These are phyloP conservation scores for Phaetusa simplex DNA, from an alignment of 2,113 vertebrate species.

Conservation along the genomic window DNA sequence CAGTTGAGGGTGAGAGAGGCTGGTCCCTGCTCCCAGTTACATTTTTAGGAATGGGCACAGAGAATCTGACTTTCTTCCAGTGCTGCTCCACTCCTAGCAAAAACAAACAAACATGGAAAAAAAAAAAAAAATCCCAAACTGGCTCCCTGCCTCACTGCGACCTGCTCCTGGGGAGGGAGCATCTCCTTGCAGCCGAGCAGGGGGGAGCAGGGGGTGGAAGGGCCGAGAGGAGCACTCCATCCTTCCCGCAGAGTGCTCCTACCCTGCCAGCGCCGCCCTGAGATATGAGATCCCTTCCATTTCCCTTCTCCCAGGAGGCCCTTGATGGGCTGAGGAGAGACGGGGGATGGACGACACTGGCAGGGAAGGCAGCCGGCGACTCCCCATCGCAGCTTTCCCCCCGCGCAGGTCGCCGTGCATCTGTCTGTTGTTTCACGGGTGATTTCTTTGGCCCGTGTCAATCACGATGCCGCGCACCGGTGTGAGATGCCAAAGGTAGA, in stretches of 20 bases:
- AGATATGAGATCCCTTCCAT: not conserved
- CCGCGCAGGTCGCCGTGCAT: rapidly evolving
- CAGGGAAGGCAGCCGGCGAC: not conserved
- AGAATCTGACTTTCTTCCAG: not conserved
- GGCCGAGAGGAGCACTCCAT: not conserved
- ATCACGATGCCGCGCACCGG: not conserved
- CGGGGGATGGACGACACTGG: not conserved
- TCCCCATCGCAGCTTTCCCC: not conserved
- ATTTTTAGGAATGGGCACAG: not conserved
- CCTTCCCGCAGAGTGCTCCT: not conserved
- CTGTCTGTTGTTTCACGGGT: not conserved
- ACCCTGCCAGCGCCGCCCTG: not conserved
- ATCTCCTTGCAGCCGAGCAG: not conserved
- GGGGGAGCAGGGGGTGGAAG: not conserved
- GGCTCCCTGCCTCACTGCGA: not conserved
- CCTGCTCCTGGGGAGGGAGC: not conserved
- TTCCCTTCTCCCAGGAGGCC: not conserved
- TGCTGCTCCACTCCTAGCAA: not conserved
- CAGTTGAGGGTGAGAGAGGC: not conserved
- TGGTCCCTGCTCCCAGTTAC: not conserved
- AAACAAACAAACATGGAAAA: not conserved
- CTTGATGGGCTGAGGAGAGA: not conserved
- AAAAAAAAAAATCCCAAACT: not conserved
- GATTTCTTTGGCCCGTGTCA: not conserved
- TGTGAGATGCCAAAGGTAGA: not conserved